Evolutionary conservation across 1,140 invertebrate genomes (phyloP).

Genomic region (Drosophila watanabei): DNA sequence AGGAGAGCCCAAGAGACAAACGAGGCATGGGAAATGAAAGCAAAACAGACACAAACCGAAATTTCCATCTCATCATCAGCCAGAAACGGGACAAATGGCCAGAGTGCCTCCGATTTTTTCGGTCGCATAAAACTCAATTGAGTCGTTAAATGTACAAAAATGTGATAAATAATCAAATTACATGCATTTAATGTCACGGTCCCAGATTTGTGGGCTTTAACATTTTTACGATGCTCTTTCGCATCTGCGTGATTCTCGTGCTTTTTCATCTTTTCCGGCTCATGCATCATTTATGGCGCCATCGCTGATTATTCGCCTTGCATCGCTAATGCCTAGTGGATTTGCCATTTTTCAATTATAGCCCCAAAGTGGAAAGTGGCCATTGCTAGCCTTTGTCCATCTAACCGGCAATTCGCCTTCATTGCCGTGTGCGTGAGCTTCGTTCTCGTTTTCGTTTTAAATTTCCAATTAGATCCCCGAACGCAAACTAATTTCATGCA

Average conservation of each 20-base stretch:
- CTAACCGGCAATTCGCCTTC: neutral
- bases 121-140: slow-evolving; percentile 79
- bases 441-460: slow-evolving; percentile 38
- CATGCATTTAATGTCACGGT: slow-evolving; percentile 66
- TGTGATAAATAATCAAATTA: slow-evolving; percentile 84
- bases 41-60: slow-evolving; percentile 20
- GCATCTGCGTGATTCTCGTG: slow-evolving; percentile 25
- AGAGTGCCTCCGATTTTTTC: slow-evolving; percentile 9
- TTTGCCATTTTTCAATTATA: slow-evolving; percentile 59
- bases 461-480: slow-evolving; percentile 70
- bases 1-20: neutral
- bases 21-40: slow-evolving; percentile 47
- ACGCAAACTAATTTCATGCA: slow-evolving; percentile 73
- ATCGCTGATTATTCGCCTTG: slow-evolving; percentile 42
- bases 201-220: slow-evolving; percentile 57
- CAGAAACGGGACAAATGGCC: neutral
- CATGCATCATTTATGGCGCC: slow-evolving; percentile 34
- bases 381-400: slow-evolving; percentile 8
- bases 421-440: slow-evolving; percentile 18
- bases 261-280: slow-evolving; percentile 24
- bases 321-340: slow-evolving; percentile 39
- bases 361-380: slow-evolving; percentile 30
- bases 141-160: slow-evolving; percentile 81
- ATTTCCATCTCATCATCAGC: slow-evolving; percentile 11
- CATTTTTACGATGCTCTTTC: slow-evolving; percentile 58